phyloP scores from a whole-genome alignment of 37 sponge, comb jelly and placozoan genomes.

The Crambe crambe region DNA sequence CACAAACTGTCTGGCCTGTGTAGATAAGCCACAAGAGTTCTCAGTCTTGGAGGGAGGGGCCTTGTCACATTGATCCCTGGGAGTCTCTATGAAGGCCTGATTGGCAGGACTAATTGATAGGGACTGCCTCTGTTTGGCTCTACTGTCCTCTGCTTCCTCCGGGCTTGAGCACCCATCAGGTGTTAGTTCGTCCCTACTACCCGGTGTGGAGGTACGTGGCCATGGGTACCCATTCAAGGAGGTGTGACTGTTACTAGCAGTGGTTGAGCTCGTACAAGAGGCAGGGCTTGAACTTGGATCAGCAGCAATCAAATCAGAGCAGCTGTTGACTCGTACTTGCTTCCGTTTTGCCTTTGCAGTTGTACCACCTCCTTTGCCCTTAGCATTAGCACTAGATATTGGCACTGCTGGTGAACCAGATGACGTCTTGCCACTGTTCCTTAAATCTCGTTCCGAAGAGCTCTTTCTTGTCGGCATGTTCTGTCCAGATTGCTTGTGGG shows the following conservation, averaged over 20 bases:
- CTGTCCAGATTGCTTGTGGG: not conserved
- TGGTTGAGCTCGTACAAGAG: not conserved
- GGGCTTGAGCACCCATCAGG: constrained; percentile 45
- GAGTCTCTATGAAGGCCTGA: constrained; percentile 5
- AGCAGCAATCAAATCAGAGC: not conserved
- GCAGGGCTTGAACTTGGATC: not conserved
- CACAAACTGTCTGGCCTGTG: constrained; percentile 21
- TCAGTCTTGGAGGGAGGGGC: not conserved
- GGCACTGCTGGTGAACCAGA: not conserved
- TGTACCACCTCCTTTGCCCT: too few species aligned
- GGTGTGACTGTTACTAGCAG: not conserved
- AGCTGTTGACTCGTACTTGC: constrained; percentile 7
- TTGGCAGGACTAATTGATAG: not conserved
- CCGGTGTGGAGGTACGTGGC: constrained; percentile 44
- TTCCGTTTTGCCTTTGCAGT: not conserved
- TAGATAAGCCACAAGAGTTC: not conserved
- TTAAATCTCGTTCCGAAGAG: constrained; percentile 38
- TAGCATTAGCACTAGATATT: not conserved
- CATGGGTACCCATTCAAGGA: not conserved
- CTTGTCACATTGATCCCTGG: not conserved
- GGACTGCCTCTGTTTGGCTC: not conserved
- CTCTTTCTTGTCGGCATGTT: constrained; percentile 35
- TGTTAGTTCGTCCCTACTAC: constrained; percentile 21
- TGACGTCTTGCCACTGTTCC: not conserved
- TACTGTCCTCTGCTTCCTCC: not conserved